Conservation (phyloP, 2,888 invertebrate genomes). For the Tipula unca region DNA sequence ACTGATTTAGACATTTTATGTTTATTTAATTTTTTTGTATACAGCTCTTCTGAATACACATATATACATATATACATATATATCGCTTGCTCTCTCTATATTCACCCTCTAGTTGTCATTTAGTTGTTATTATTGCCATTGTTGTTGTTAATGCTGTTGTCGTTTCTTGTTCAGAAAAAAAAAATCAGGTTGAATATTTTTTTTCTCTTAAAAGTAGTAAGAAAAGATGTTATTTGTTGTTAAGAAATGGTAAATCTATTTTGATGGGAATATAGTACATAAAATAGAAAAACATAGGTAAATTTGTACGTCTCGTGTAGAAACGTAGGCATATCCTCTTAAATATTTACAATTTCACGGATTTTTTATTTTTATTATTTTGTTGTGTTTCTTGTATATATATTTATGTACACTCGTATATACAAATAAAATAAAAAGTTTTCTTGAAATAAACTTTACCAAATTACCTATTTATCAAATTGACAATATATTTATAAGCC, state of each 20-base stretch:
- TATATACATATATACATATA: neutral
- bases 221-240: neutral
- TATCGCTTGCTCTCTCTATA: neutral
- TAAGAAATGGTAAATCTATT: neutral
- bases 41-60: neutral
- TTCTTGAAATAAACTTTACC: neutral
- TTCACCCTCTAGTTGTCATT: neutral
- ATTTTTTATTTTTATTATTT: neutral
- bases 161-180: neutral
- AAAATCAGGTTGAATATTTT: neutral
- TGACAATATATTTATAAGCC: neutral
- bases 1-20: constrained; percentile 14
- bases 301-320: neutral
- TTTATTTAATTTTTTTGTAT: neutral
- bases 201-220: neutral
- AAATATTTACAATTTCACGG: constrained; percentile 9
- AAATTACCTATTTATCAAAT: neutral
- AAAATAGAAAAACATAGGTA: neutral
- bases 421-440: neutral
- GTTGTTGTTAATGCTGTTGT: neutral
- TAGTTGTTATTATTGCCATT: neutral
- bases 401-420: too few species aligned
- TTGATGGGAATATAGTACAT: neutral
- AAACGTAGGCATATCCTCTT: neutral
- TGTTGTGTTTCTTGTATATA: neutral